Conservation (phyloP, 1,140 invertebrate species). For the Helicoverpa armigera region DNA sequence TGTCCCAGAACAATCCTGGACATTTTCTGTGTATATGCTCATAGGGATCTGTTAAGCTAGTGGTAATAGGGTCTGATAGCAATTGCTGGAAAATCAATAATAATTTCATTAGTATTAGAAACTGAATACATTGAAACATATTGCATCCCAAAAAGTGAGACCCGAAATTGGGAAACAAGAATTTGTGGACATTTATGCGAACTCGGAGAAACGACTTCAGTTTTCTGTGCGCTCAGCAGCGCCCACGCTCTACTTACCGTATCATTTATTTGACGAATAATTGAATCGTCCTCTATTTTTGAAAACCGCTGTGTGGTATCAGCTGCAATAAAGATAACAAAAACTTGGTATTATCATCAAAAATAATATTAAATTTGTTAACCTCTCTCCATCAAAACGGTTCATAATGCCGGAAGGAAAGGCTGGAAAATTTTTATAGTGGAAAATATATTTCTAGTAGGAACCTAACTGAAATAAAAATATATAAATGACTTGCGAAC, state of each 20-base stretch:
- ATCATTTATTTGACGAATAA: slow-evolving; percentile 8
- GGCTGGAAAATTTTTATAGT: background rate
- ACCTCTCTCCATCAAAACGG: background rate
- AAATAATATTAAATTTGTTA: too few relatives aligned
- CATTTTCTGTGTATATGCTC: slow-evolving; percentile 73
- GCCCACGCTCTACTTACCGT: background rate
- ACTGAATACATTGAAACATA: too few relatives aligned
- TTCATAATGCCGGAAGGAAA: background rate
- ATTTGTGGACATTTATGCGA: too few relatives aligned
- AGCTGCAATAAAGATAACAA: background rate
- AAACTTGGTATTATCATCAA: too few relatives aligned
- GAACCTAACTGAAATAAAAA: too few relatives aligned
- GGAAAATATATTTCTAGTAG: background rate
- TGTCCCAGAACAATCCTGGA: slow-evolving; percentile 78
- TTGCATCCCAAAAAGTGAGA: too few relatives aligned
- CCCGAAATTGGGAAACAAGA: too few relatives aligned
- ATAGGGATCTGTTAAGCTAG: slow-evolving; percentile 73
- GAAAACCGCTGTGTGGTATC: background rate
- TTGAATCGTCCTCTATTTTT: slow-evolving; percentile 1
- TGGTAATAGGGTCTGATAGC: slow-evolving; percentile 58
- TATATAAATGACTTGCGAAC: too few relatives aligned
- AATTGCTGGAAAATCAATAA: slow-evolving; percentile 56
- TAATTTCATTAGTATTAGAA: too few relatives aligned
- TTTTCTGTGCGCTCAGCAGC: too few relatives aligned
- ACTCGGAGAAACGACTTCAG: too few relatives aligned